These are phyloP conservation scores for Spheniscus mendiculus DNA, from an alignment of 2,113 vertebrate genomes.

Conservation along the genomic window DNA sequence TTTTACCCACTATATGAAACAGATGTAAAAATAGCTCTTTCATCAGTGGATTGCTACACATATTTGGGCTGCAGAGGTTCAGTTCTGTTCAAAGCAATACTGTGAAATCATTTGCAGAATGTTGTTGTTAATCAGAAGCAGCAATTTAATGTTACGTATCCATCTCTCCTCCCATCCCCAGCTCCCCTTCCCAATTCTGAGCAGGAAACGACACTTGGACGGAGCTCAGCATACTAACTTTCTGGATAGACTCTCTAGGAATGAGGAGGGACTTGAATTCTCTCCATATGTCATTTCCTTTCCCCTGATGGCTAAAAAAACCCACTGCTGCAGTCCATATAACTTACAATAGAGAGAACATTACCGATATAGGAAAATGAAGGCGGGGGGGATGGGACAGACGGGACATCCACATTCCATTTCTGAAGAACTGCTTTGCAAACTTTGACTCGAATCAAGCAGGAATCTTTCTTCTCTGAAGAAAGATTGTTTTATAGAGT, in stretches of 20 bases:
- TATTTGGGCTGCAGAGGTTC: slow-evolving; percentile 22
- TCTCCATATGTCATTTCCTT: slow-evolving; percentile 61
- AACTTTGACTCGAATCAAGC: not conserved
- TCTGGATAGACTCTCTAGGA: slow-evolving; percentile 73
- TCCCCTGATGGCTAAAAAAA: slow-evolving; percentile 33
- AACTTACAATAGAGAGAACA: not conserved
- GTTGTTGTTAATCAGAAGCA: slow-evolving; percentile 40
- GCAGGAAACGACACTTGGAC: slow-evolving; percentile 62
- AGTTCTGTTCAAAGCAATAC: not conserved
- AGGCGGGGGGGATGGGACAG: not conserved
- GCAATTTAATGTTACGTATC: not conserved
- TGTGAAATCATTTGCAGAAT: slow-evolving; percentile 45
- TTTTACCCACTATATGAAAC: slow-evolving; percentile 65
- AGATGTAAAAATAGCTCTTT: slow-evolving; percentile 70
- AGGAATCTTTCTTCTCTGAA: not conserved
- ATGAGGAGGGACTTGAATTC: slow-evolving; percentile 66
- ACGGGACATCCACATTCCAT: not conserved
- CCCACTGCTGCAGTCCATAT: not conserved
- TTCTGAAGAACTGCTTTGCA: not conserved
- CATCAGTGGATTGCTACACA: slow-evolving; percentile 8
- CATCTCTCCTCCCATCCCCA: not conserved
- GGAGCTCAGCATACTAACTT: slow-evolving; percentile 47
- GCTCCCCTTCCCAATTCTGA: slow-evolving; percentile 2
- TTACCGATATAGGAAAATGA: not conserved
- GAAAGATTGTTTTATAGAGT: not conserved